Evolutionary conservation across 1,140 invertebrate genomes (phyloP).

Genomic region (Micrasema minimum): DNA sequence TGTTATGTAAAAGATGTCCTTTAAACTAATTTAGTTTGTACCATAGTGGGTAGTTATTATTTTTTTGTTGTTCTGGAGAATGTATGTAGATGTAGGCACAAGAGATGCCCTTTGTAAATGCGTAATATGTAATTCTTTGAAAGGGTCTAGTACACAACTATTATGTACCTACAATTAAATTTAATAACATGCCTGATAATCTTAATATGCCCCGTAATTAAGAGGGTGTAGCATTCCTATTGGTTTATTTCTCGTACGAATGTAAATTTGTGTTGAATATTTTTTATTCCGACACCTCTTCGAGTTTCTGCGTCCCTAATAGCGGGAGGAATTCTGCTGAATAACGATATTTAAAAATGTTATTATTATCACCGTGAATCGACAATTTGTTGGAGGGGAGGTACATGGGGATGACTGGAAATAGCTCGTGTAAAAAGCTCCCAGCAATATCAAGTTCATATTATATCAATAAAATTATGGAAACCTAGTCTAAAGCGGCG

Average conservation of each 20-base stretch:
- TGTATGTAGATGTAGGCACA: too few relatives aligned
- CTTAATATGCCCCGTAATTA: neutral
- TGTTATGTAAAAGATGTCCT: too few relatives aligned
- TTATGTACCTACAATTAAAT: too few relatives aligned
- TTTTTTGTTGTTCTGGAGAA: too few relatives aligned
- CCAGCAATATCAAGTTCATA: constrained; percentile 10
- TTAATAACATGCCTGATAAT: too few relatives aligned
- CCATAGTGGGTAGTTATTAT: too few relatives aligned
- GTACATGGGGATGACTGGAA: neutral
- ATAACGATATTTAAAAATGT: constrained; percentile 54
- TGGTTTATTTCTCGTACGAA: constrained; percentile 19
- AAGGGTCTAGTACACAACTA: too few relatives aligned
- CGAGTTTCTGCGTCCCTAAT: constrained; percentile 29
- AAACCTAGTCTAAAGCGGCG: too few relatives aligned
- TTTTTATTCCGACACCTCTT: constrained; percentile 25
- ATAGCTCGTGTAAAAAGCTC: constrained; percentile 8
- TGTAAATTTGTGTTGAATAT: constrained; percentile 25
- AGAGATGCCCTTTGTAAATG: too few relatives aligned
- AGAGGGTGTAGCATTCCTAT: neutral
- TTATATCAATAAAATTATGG: constrained; percentile 17
- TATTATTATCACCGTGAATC: constrained; percentile 48
- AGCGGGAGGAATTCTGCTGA: constrained; percentile 48
- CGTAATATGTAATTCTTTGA: too few relatives aligned
- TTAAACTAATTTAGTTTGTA: too few relatives aligned
- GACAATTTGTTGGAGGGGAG: constrained; percentile 6